Percentiles rank a stretch among this genome's conserved stretches.
Evolutionary conservation across 2,888 invertebrate genomes (phyloP).

Genomic region (Frankliniella fusca): DNA sequence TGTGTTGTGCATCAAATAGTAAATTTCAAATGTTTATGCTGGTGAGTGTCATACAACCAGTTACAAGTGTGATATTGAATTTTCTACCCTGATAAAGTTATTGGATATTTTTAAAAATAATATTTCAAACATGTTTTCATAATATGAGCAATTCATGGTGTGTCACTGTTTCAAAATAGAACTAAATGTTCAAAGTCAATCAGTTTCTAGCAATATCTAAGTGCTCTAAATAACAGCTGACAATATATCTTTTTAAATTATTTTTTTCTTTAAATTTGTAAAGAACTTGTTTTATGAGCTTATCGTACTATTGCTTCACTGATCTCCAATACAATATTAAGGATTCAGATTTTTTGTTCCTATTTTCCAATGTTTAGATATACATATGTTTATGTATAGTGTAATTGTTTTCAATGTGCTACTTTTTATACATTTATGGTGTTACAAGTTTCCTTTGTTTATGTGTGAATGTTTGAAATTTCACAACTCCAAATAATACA

Average conservation of each 20-base stretch:
- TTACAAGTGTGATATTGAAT: background rate
- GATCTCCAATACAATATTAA: background rate
- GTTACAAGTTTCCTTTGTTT: background rate
- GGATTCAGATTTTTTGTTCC: background rate
- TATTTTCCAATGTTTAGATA: background rate
- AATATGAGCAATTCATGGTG: background rate
- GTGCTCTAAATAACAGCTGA: background rate
- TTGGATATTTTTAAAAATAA: background rate
- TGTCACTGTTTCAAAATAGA: background rate
- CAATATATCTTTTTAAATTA: background rate
- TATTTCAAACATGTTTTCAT: background rate
- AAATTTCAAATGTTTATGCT: background rate
- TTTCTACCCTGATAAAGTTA: background rate
- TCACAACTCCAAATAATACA: too few species aligned
- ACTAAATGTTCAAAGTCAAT: background rate
- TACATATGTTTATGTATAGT: background rate
- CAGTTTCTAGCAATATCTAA: background rate
- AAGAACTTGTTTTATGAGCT: background rate
- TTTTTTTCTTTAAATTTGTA: background rate
- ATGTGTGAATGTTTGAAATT: background rate
- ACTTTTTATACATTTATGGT: background rate
- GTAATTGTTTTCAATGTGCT: background rate
- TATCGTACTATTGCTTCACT: background rate
- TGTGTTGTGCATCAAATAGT: background rate
- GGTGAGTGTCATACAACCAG: background rate